Base-by-base conservation (phyloP, 2,797 vertebrate species). In the Miichthys miiuy region DNA sequence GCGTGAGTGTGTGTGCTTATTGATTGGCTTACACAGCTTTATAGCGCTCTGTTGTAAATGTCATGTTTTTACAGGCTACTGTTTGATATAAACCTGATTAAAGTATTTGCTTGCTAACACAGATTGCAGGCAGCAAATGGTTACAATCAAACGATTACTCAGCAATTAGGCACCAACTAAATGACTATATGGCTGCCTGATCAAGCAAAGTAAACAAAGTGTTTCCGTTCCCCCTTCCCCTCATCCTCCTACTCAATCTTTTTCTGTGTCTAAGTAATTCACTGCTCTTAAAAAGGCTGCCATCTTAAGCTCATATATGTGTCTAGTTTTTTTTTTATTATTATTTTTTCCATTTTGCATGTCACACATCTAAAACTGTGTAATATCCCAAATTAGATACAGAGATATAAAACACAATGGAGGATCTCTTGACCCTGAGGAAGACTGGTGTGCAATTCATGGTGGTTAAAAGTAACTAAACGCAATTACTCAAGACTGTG, bases 71-170 rank as follows among this genome's bases (percentile, higher is more conserved):
- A 95, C 93, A 93, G 92, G 93, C 89, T 89, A 84, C 86, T 93
- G 93, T 95, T 96, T 95, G 94, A 95, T 95, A 95, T 95, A 93
- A 95, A 95, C 93, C 93, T 93, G 93, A 96, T 96, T 95, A 95
- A 95, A 95, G 93, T 94, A 94, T 95, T 96, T 95, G 90, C 94
- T 91, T 80, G 87, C 88, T 85, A 92, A 93, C 94, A 94, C 87
- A 92, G 90, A 90, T 91, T 90, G 92, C 88, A 74, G 79, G 87
- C 89, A 84, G 90, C 92, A 91, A 92, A 94, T 77, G 93, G 82
- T 82, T 67, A 85, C 80, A 93, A 93, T 91, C 90, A 84, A 89
- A 88, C 85, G 60, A 96, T 96, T 94, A 94, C 92, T 92, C 91
- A 87, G 93, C 92, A 91, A 96, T 96, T 95, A 96, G 92, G 86